Conservation (phyloP, 2,113 vertebrate genomes). For the Bungarus multicinctus region DNA sequence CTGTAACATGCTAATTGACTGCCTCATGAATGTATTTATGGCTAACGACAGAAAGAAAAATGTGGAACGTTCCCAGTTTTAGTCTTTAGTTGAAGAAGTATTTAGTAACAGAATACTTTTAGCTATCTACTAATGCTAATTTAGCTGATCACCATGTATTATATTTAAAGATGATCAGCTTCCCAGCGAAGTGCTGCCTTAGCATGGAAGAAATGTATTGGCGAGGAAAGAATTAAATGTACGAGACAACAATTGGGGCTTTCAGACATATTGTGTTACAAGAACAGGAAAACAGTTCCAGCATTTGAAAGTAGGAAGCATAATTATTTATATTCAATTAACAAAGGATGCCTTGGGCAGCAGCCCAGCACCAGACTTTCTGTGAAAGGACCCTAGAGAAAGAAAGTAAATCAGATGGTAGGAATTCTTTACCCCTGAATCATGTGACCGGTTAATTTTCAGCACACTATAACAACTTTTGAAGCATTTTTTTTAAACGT, state of each 20-base stretch:
- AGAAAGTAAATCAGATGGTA: not conserved
- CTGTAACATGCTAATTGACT: conserved; percentile 52
- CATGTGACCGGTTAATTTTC: not conserved
- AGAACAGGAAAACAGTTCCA: conserved; percentile 49
- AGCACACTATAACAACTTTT: not conserved
- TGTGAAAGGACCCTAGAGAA: conserved; percentile 1
- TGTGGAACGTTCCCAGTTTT: conserved; percentile 46
- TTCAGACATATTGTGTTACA: conserved; percentile 62
- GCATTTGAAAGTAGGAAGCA: conserved; percentile 63
- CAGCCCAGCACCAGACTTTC: conserved; percentile 43
- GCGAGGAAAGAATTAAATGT: conserved; percentile 59
- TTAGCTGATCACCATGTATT: conserved; percentile 47
- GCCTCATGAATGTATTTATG: conserved; percentile 63
- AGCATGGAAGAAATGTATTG: conserved; percentile 43
- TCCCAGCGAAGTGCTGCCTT: conserved; percentile 45
- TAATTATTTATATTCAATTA: conserved; percentile 70
- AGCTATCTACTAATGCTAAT: conserved; percentile 62
- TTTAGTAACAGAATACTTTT: conserved; percentile 48
- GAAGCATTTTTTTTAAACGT: not conserved
- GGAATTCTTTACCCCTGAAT: conserved; percentile 16
- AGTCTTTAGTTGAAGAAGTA: conserved; percentile 40
- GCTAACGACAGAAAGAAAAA: conserved; percentile 50
- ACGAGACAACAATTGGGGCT: conserved; percentile 49
- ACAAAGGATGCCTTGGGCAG: conserved; percentile 67
- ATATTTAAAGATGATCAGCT: conserved; percentile 65